These are phyloP conservation scores for Gavialis gangeticus DNA, from an alignment of 2,113 vertebrate species.

Conservation along the genomic window DNA sequence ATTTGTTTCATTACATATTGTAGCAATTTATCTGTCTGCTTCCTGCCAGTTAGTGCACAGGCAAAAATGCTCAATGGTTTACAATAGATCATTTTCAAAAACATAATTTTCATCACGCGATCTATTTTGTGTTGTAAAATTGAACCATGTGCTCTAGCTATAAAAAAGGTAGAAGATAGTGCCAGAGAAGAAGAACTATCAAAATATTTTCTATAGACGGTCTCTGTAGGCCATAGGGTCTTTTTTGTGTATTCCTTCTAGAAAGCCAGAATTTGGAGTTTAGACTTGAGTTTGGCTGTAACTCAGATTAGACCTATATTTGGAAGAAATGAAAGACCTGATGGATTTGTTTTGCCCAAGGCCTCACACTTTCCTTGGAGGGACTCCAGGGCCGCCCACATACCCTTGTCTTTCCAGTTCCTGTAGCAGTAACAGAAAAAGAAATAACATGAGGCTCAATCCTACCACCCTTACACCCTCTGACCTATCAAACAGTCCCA, in stretches of 20 bases:
- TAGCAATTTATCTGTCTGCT: conserved; percentile 78
- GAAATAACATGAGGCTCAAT: conserved; percentile 38
- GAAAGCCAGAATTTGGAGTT: conserved; percentile 72
- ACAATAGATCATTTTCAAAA: conserved; percentile 79
- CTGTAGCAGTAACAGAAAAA: conserved; percentile 64
- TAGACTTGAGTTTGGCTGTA: conserved; percentile 78
- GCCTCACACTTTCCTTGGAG: conserved; percentile 84
- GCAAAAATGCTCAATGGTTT: conserved; percentile 80
- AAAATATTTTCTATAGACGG: conserved; percentile 69
- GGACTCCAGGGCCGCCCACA: conserved; percentile 78
- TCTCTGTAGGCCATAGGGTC: conserved; percentile 56
- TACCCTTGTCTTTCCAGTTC: conserved; percentile 81
- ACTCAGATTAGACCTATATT: conserved; percentile 82
- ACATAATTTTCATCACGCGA: conserved; percentile 57
- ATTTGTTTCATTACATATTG: conserved; percentile 81
- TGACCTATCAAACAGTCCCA: conserved; percentile 3
- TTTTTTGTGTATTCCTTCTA: conserved; percentile 72
- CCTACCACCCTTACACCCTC: conserved; percentile 55
- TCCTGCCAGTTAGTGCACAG: conserved; percentile 79
- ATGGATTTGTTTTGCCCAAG: conserved; percentile 82
- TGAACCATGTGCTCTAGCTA: conserved; percentile 20
- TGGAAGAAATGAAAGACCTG: conserved; percentile 84
- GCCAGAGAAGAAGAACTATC: conserved; percentile 52
- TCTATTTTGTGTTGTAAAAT: conserved; percentile 38
- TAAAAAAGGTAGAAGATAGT: conserved; percentile 2